phyloP scores from a whole-genome alignment of 2,888 invertebrate species.

The Drosophila subquinaria region DNA sequence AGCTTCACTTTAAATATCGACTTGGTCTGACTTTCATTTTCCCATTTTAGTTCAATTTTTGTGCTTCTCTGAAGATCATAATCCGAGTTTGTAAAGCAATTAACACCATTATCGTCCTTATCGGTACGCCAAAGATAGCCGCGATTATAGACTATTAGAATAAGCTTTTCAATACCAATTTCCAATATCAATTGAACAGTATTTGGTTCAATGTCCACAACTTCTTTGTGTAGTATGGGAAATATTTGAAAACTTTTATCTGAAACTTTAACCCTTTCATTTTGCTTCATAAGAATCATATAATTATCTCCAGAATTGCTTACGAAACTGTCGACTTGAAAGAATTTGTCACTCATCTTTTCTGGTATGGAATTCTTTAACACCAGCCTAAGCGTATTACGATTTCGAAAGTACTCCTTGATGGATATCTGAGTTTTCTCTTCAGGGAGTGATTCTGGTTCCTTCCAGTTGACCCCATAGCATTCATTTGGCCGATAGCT shows the following conservation, averaged over 20 bases:
- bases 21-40: constrained; percentile 68
- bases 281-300: constrained; percentile 60
- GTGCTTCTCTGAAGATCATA: constrained; percentile 86
- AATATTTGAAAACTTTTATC: constrained; percentile 17
- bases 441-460: background rate
- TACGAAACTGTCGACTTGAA: constrained; percentile 48
- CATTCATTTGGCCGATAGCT: constrained; percentile 76
- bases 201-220: constrained; percentile 31
- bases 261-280: constrained; percentile 49
- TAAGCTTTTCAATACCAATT: constrained; percentile 71
- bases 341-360: constrained; percentile 9
- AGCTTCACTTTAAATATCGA: constrained; percentile 87
- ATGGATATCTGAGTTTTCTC: constrained; percentile 36
- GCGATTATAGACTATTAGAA: constrained; percentile 87
- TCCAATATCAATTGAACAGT: constrained; percentile 67
- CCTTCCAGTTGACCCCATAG: constrained; percentile 71
- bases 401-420: constrained; percentile 66
- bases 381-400: constrained; percentile 56
- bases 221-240: constrained; percentile 58
- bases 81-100: constrained; percentile 88
- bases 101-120: constrained; percentile 85
- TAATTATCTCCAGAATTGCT: constrained; percentile 44
- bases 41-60: constrained; percentile 84
- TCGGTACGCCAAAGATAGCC: constrained; percentile 86
- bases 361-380: constrained; percentile 48